phyloP scores from a whole-genome alignment of 1,140 invertebrate species.

The Colletes latitarsis region DNA sequence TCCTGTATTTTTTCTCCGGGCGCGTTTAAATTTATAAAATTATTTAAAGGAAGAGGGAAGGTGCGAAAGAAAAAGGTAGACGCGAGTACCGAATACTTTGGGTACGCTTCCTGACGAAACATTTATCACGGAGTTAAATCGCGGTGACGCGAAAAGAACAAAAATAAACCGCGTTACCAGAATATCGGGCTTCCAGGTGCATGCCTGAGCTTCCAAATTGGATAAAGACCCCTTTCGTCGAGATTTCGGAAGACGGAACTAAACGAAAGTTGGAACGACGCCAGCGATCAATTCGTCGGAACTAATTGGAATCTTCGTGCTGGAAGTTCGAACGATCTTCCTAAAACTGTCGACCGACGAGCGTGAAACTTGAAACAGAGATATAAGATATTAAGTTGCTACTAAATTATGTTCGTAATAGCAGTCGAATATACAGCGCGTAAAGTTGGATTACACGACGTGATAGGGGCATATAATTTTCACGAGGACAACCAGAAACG shows the following conservation, averaged over 20 bases:
- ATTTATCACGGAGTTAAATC: neutral
- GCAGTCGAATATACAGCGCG: too few relatives aligned
- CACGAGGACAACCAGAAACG: too few relatives aligned
- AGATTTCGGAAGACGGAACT: constrained; percentile 27
- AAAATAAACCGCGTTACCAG: neutral
- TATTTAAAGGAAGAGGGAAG: too few relatives aligned
- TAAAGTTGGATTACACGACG: too few relatives aligned
- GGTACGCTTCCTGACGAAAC: too few relatives aligned
- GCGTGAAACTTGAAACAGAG: too few relatives aligned
- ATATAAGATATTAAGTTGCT: neutral
- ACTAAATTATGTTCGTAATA: too few relatives aligned
- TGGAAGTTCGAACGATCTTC: constrained; percentile 19
- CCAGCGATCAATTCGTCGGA: constrained; percentile 26
- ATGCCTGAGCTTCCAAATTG: constrained; percentile 39
- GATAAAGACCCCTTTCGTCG: constrained; percentile 42
- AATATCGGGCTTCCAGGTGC: constrained; percentile 7
- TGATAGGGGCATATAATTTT: too few relatives aligned
- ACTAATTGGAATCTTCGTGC: constrained; percentile 26
- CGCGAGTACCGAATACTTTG: too few relatives aligned
- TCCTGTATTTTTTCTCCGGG: too few relatives aligned
- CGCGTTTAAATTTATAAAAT: too few relatives aligned
- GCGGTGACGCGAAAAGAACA: neutral
- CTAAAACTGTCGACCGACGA: neutral
- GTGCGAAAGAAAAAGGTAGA: too few relatives aligned
- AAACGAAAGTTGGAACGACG: constrained; percentile 44